A percentile compares a stretch with the other conserved stretches of the same genome.
Evolutionary conservation across 2,797 vertebrate species (phyloP).

Genomic region (Clamator glandarius): DNA sequence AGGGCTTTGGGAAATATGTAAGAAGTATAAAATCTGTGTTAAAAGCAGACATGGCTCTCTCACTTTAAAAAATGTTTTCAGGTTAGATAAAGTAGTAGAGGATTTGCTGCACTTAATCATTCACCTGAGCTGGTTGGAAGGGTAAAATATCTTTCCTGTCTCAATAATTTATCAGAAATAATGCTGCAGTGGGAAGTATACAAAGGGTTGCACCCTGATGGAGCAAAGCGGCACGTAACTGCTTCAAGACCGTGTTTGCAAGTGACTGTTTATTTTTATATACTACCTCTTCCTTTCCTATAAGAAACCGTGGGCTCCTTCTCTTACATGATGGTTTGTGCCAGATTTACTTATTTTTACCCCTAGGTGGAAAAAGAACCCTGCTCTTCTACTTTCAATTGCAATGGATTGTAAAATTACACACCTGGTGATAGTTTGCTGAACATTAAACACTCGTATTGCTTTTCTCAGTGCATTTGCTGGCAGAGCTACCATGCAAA

Average conservation of each 20-base stretch:
- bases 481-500: background rate
- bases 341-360: background rate
- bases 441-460: background rate
- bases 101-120: conserved; percentile 59
- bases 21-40: background rate
- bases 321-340: background rate
- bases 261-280: background rate
- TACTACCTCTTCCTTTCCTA: background rate
- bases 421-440: background rate
- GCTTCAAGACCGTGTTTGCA: background rate
- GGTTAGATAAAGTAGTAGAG: background rate
- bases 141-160: conserved; percentile 1
- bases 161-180: conserved; percentile 71
- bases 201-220: background rate
- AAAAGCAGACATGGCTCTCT: conserved; percentile 22
- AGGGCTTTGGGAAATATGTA: background rate
- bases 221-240: background rate
- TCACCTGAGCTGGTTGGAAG: conserved; percentile 5
- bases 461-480: background rate
- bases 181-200: background rate
- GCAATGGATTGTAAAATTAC: background rate
- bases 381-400: background rate
- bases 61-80: conserved; percentile 31
- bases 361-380: background rate
- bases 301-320: background rate